Conservation (phyloP, 2,888 invertebrate species). For the Agapostemon virescens region DNA sequence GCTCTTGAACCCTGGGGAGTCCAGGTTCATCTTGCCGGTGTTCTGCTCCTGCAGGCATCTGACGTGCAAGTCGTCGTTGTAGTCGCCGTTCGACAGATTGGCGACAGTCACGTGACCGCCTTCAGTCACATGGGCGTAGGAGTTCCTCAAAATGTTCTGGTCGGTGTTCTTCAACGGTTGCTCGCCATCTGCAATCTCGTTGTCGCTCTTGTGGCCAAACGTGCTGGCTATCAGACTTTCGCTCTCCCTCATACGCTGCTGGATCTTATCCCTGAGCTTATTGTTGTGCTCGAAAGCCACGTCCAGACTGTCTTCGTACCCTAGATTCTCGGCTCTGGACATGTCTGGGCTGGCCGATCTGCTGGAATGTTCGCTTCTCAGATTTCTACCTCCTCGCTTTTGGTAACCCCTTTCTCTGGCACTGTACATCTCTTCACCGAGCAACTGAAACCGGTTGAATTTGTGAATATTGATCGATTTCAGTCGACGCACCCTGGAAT, state of each 20-base stretch:
- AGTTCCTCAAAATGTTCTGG: constrained; percentile 40
- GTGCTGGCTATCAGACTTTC: constrained; percentile 76
- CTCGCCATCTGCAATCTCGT: constrained; percentile 23
- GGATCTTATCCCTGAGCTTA: constrained; percentile 78
- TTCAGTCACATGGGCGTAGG: constrained; percentile 55
- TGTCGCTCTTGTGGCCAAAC: constrained; percentile 70
- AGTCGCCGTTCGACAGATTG: constrained; percentile 58
- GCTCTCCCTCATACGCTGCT: constrained; percentile 78
- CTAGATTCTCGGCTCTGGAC: constrained; percentile 73
- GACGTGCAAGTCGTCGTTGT: constrained; percentile 31
- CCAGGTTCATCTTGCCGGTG: constrained; percentile 45
- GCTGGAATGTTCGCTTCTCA: constrained; percentile 71
- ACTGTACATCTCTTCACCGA: constrained; percentile 78
- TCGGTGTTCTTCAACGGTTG: constrained; percentile 32
- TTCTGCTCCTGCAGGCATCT: constrained; percentile 24
- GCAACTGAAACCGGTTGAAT: constrained; percentile 68
- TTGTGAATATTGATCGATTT: constrained; percentile 5
- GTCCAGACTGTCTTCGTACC: constrained; percentile 78
- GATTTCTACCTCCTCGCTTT: constrained; percentile 61
- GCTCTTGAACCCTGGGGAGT: constrained; percentile 68
- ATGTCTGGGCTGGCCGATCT: constrained; percentile 73
- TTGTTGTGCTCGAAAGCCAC: constrained; percentile 79
- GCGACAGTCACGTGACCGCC: constrained; percentile 46
- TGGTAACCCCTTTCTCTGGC: constrained; percentile 71
- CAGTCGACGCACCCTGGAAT: not conserved